Evolutionary conservation across 2,888 invertebrate species (phyloP).

Genomic region (Netelia melanura): DNA sequence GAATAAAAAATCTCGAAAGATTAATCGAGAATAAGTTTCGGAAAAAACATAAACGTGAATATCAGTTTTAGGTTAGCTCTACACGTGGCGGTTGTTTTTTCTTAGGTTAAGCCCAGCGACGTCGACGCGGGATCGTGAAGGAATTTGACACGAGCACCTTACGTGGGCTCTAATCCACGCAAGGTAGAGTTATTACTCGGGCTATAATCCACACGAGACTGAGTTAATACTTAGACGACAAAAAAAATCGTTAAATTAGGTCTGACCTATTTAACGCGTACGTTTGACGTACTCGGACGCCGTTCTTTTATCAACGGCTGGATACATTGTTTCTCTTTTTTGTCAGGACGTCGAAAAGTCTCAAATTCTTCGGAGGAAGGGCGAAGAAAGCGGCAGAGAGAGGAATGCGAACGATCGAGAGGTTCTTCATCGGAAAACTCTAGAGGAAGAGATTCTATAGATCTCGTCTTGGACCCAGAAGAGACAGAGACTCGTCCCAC

Average conservation of each 20-base stretch:
- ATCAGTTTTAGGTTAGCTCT: conserved; percentile 6
- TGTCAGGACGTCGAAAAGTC: conserved; percentile 12
- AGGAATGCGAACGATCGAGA: conserved; percentile 3
- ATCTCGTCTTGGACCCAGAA: background rate
- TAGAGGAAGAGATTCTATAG: background rate
- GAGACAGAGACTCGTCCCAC: background rate
- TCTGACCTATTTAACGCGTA: conserved; percentile 34
- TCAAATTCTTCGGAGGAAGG: conserved; percentile 29
- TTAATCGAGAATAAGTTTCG: conserved; percentile 7
- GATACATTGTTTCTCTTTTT: conserved; percentile 11
- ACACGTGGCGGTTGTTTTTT: background rate
- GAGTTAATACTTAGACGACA: too few species aligned
- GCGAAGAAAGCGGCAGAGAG: conserved; percentile 14
- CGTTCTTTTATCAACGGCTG: conserved; percentile 1
- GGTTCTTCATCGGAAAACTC: conserved; percentile 19
- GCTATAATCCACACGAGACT: background rate
- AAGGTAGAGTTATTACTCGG: conserved; percentile 49
- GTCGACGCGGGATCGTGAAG: background rate
- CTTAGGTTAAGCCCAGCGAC: conserved; percentile 7
- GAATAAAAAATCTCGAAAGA: conserved; percentile 11
- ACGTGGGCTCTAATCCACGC: conserved; percentile 34
- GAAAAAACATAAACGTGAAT: conserved; percentile 30
- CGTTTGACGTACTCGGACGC: conserved; percentile 32
- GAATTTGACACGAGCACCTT: conserved; percentile 10
- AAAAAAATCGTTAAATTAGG: conserved; percentile 14